Evolutionary conservation across 1,140 invertebrate genomes (phyloP), one percentile per base, ranked within the genome.

Genomic region (Zaprionus lachaisei): DNA sequence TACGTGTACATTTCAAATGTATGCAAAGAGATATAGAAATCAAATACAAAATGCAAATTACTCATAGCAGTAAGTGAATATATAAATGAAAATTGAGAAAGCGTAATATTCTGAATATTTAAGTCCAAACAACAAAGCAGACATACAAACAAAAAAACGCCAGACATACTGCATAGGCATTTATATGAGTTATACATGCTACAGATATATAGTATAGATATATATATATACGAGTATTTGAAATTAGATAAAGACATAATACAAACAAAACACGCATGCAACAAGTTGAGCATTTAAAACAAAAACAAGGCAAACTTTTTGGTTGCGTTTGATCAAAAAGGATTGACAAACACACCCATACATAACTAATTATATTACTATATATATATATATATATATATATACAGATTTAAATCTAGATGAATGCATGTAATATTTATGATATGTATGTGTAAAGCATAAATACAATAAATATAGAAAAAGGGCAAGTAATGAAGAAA

Each of bases 281-380:
- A 87, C 75, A 84, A 84, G 80, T 84, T 84, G 75, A 87, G 84
- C 84, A 87, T 87, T 87, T 81, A 87, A 87, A 89, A 77, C 31
- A 49, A 54, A 62, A 77, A 57, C 26, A 76, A 73, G 72, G 44
- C 66, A 72, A 72, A 85, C 82, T 81, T 85, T 80, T 89, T 89
- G 85, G 83, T 89, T 89, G 85, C 79, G 85, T 89, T 89, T 89
- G 85, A 89, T 89, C 85, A 89, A 90, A 89, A 66, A 79, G 87
- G 63, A 66, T 62, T 79, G 85, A 74, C 24, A 77, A 41, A 82
- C 70, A 82, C 71, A 81, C 62, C 80, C 55, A 81, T 63, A 80
- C 14, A 72, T 54, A 62, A 55, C 51, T 70, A 74, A 38, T 17
- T 56, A 70, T 72, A 74, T 60, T 70, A 34, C 9, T 34, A 70